Evolutionary conservation across 2,113 vertebrate species (phyloP).

Genomic region (Sebastes schlegelii): DNA sequence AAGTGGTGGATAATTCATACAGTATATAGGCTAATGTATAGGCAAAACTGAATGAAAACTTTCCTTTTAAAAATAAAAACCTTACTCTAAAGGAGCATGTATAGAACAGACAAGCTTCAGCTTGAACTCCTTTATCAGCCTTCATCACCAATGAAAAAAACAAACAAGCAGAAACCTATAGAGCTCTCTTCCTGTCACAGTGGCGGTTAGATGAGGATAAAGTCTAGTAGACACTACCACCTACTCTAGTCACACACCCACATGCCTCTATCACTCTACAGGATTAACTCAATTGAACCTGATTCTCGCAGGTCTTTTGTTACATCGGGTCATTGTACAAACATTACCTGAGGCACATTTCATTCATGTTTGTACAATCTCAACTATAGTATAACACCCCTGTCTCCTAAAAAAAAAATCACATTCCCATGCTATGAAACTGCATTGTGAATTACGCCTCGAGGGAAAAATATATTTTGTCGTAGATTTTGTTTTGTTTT

Average conservation of each 20-base stretch:
- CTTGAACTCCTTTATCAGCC: constrained; percentile 17
- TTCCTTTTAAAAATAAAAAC: no score
- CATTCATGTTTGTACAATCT: constrained; percentile 68
- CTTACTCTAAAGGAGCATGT: not conserved
- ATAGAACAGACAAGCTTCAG: not conserved
- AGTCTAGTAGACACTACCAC: constrained; percentile 47
- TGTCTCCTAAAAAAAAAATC: no score
- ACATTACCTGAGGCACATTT: constrained; percentile 71
- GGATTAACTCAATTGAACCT: constrained; percentile 79
- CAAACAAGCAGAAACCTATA: constrained; percentile 11
- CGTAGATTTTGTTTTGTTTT: no score
- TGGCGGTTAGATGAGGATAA: constrained; percentile 77
- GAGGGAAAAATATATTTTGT: no score
- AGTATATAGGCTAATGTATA: not conserved
- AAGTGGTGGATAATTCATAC: not conserved
- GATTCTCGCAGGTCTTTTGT: constrained; percentile 79
- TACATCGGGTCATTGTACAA: constrained; percentile 75
- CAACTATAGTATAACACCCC: constrained; percentile 9
- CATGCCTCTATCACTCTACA: constrained; percentile 39
- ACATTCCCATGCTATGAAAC: no score
- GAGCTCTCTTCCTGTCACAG: constrained; percentile 48
- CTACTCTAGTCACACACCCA: constrained; percentile 56
- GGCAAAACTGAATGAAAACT: not conserved
- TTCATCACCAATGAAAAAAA: constrained; percentile 7
- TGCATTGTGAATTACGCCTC: no score